Evolutionary conservation across 53 echinoderm and acorn worm species (phyloP).

Genomic region (Henricia sp.): DNA sequence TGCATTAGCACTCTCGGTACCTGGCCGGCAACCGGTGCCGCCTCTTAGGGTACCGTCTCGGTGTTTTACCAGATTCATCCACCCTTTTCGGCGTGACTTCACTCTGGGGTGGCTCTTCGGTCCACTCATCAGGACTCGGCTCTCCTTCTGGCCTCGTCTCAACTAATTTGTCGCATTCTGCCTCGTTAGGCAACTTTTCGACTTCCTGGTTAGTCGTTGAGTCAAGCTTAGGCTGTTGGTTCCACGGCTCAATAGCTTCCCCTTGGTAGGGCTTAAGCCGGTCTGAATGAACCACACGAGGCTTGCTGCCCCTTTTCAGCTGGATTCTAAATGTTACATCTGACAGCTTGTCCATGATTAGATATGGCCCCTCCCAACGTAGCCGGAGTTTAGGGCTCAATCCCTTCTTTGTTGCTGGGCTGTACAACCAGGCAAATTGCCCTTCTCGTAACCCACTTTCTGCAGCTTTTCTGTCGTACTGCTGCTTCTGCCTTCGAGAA

Average conservation of each 20-base stretch:
- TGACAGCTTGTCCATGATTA: no score
- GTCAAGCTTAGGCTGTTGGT: background rate
- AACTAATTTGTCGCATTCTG: no score
- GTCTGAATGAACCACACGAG: slow-evolving; percentile 18
- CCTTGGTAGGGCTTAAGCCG: slow-evolving; percentile 7
- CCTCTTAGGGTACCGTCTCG: no score
- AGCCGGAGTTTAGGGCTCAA: slow-evolving; percentile 13
- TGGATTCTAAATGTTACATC: slow-evolving; percentile 10
- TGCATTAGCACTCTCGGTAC: no score
- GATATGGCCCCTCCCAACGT: slow-evolving; percentile 13
- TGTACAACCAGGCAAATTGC: slow-evolving; percentile 18
- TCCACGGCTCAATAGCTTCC: slow-evolving; percentile 13
- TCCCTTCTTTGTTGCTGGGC: slow-evolving; percentile 13
- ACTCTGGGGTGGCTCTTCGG: no score
- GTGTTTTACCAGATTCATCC: no score
- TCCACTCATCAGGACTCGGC: no score
- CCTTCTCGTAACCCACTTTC: slow-evolving; percentile 10
- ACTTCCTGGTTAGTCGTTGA: background rate
- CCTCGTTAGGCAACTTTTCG: no score
- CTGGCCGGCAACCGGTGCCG: no score
- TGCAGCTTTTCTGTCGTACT: background rate
- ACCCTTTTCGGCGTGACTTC: no score
- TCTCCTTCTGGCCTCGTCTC: no score
- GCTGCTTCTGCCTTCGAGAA: slow-evolving; percentile 11
- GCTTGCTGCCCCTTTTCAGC: slow-evolving; percentile 30